These are phyloP conservation scores for Psophia crepitans DNA, from an alignment of 2,113 vertebrate species.

Conservation along the genomic window DNA sequence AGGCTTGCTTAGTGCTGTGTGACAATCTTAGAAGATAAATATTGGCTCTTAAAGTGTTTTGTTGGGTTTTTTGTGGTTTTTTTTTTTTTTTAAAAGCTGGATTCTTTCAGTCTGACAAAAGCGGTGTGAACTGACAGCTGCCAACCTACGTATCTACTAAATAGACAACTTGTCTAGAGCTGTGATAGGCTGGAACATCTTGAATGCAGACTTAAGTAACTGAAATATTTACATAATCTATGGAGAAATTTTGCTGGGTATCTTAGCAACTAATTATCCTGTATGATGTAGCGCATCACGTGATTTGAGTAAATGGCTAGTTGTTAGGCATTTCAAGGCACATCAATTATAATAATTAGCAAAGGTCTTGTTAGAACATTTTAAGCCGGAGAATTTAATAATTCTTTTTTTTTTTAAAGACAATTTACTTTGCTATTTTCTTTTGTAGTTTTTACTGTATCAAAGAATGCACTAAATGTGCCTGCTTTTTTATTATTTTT, in stretches of 20 bases:
- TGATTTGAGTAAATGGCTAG: background rate
- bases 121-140: background rate
- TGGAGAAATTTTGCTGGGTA: background rate
- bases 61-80: too few relatives aligned
- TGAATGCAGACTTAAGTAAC: background rate
- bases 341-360: background rate
- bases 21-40: background rate
- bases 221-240: slow-evolving; percentile 19
- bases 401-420: background rate
- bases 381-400: background rate
- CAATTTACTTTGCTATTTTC: background rate
- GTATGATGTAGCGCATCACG: background rate
- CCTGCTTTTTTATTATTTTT: background rate
- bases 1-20: background rate
- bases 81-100: background rate
- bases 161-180: background rate
- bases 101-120: background rate
- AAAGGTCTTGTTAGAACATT: background rate
- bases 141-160: background rate
- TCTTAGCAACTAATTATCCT: slow-evolving; percentile 30
- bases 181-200: background rate
- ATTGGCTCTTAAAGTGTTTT: background rate
- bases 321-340: background rate
- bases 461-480: background rate
- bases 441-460: background rate